A percentile compares a stretch with the other conserved stretches of the same genome.
Conservation (phyloP, 2,113 vertebrate species). For the Bombycilla garrulus region DNA sequence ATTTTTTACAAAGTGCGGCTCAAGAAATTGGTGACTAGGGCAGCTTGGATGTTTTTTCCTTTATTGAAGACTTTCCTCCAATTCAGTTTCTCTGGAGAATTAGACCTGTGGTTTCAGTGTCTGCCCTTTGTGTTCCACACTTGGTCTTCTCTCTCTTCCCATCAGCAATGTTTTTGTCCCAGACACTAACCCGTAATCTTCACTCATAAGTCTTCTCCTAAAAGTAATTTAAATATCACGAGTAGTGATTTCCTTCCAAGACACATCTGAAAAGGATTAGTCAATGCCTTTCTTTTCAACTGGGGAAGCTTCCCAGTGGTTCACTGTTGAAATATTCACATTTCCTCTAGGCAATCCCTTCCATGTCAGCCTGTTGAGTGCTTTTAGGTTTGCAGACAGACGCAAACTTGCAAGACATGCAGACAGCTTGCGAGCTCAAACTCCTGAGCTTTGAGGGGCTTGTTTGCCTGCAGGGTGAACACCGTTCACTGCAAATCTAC, state of each 20-base stretch:
- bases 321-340: constrained; percentile 20
- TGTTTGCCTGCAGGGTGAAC: constrained; percentile 57
- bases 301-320: background rate
- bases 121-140: background rate
- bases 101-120: background rate
- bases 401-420: constrained; percentile 23
- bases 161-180: background rate
- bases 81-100: background rate
- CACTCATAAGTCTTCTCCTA: background rate
- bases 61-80: background rate
- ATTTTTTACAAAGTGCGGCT: background rate
- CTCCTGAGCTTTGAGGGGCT: constrained; percentile 23
- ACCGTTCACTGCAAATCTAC: constrained; percentile 28
- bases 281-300: background rate
- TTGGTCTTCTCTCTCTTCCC: background rate
- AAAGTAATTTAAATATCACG: background rate
- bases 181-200: background rate
- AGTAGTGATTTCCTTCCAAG: background rate
- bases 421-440: constrained; percentile 39
- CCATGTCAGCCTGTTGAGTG: background rate
- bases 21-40: background rate
- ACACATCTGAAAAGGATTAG: background rate
- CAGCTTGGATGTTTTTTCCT: background rate
- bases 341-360: constrained; percentile 17
- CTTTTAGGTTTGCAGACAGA: constrained; percentile 40